These are phyloP conservation scores for Aplocera efformata DNA, from an alignment of 2,888 invertebrate genomes.

Conservation along the genomic window DNA sequence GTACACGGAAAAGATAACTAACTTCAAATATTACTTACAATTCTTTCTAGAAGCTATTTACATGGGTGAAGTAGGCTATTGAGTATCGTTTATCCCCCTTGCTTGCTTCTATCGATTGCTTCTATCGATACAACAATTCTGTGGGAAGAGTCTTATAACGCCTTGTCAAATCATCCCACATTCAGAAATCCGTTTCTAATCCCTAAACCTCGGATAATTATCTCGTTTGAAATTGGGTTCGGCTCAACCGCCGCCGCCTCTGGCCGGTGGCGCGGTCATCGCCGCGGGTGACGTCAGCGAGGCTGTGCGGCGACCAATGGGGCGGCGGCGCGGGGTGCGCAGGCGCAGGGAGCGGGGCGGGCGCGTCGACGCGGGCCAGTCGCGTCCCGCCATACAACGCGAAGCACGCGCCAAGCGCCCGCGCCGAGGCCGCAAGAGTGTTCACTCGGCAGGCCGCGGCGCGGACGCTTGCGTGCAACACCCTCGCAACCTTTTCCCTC, in stretches of 20 bases:
- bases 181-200: slow-evolving; percentile 2
- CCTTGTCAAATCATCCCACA: background rate
- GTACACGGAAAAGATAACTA: too few species aligned
- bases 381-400: slow-evolving; percentile 63
- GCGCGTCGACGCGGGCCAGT: slow-evolving; percentile 53
- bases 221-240: slow-evolving; percentile 12
- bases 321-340: slow-evolving; percentile 39
- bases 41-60: too few species aligned
- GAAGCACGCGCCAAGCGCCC: slow-evolving; percentile 56
- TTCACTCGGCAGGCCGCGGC: slow-evolving; percentile 61
- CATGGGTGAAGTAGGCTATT: too few species aligned
- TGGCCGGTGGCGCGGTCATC: slow-evolving; percentile 38
- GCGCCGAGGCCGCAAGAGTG: slow-evolving; percentile 43
- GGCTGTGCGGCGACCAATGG: slow-evolving; percentile 58
- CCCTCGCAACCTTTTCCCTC: slow-evolving; percentile 19
- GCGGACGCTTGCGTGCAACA: slow-evolving; percentile 33
- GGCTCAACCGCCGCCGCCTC: slow-evolving; percentile 13
- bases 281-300: slow-evolving; percentile 59
- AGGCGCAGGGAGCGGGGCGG: slow-evolving; percentile 34
- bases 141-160: too few species aligned
- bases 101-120: too few species aligned
- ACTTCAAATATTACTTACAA: too few species aligned
- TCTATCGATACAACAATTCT: too few species aligned
- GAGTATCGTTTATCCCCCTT: too few species aligned
- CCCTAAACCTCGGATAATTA: slow-evolving; percentile 4